These are phyloP conservation scores for Therioaphis trifolii DNA, from an alignment of 2,888 invertebrate genomes.

Conservation along the genomic window DNA sequence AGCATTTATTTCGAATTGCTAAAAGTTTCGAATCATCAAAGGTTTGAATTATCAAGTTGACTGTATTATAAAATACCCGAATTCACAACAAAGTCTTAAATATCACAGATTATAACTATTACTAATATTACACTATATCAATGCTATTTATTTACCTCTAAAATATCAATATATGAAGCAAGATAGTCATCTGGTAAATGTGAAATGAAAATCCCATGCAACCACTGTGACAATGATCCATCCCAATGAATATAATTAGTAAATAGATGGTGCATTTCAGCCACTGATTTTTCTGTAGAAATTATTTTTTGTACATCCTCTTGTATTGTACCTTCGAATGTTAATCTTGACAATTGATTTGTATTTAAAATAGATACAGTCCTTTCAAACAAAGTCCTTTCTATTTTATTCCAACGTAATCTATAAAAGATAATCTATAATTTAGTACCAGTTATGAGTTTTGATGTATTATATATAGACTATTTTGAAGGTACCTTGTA, in stretches of 20 bases:
- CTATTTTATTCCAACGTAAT: constrained; percentile 75
- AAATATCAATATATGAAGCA: constrained; percentile 80
- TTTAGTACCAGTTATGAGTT: constrained; percentile 1
- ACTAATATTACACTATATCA: too few relatives aligned
- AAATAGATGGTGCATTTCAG: constrained; percentile 76
- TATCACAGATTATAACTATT: too few relatives aligned
- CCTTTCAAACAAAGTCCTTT: constrained; percentile 76
- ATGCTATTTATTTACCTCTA: constrained; percentile 73
- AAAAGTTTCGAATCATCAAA: too few relatives aligned
- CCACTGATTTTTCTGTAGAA: constrained; percentile 78
- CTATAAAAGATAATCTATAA: constrained; percentile 68
- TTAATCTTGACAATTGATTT: constrained; percentile 76
- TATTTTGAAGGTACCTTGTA: neutral
- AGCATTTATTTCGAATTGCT: too few relatives aligned
- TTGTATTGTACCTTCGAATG: constrained; percentile 73
- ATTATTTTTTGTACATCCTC: constrained; percentile 79
- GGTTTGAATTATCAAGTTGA: too few relatives aligned
- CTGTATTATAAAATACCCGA: too few relatives aligned
- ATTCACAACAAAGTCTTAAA: too few relatives aligned
- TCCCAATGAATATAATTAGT: constrained; percentile 79
- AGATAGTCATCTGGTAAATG: constrained; percentile 73
- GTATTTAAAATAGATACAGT: constrained; percentile 76
- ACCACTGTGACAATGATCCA: constrained; percentile 79
- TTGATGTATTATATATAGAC: neutral
- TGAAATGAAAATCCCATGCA: constrained; percentile 79